Conservation (phyloP, 2,888 invertebrate species). For the Ctena decussata region DNA sequence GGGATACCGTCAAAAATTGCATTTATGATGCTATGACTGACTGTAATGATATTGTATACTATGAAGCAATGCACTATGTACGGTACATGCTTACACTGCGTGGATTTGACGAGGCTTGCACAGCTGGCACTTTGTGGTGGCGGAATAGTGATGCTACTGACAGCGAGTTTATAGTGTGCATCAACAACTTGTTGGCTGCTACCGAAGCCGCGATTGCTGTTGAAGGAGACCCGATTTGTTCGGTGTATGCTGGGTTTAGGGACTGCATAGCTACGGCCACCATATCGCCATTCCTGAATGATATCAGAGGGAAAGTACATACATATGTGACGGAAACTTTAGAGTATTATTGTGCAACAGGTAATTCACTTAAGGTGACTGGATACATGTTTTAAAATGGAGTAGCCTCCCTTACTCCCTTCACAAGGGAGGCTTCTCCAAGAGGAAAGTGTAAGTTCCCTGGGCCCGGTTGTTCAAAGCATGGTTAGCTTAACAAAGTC, state of each 20-base stretch:
- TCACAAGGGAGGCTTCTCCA: no score
- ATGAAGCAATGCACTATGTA: not conserved
- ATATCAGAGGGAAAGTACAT: not conserved
- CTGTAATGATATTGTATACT: conserved; percentile 31
- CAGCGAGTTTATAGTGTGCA: not conserved
- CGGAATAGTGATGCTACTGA: not conserved
- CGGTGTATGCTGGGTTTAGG: not conserved
- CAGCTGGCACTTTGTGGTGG: not conserved
- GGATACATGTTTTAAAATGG: not conserved
- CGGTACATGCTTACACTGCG: not conserved
- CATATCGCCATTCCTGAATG: not conserved
- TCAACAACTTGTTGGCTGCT: not conserved
- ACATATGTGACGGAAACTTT: not conserved
- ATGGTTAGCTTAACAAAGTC: no score
- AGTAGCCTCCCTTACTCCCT: no score
- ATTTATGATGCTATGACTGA: not conserved
- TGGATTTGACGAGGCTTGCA: not conserved
- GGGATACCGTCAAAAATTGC: conserved; percentile 12
- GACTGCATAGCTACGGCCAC: not conserved
- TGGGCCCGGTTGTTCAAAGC: no score
- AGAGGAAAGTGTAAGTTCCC: no score
- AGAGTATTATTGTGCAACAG: not conserved
- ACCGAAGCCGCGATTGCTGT: not conserved
- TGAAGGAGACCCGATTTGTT: not conserved
- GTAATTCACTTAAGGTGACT: no score